Base-by-base conservation (phyloP, 2,888 invertebrate genomes). In the Catocala fraxini region DNA sequence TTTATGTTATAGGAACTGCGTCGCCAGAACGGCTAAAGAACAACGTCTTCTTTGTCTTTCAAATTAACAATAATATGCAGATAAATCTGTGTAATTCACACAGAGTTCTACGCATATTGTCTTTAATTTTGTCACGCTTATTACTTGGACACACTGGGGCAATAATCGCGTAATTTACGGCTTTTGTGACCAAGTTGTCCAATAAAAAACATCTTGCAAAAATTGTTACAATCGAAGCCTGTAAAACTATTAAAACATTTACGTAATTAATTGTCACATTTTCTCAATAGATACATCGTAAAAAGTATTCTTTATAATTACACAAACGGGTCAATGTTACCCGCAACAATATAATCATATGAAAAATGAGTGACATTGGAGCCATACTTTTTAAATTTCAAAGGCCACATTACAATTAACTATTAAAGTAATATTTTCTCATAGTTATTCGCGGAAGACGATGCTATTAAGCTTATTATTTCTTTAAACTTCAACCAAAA, bases 381-480 rank as follows among this genome's bases (percentile, higher is more conserved):
- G 35, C 13, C 9, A 15, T 35, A 45, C 39, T 48, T 59, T 61
- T 46, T 53, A 35, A 15, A 53, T 49, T 47, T 49, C 41, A 45
- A 51, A 66, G 60, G 65, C 25, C 56, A 42, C 10, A n/a, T 35
- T 7, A 63, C 60, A 73, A 69, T 68, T 51, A 60, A 63, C 59
- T 49, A 59, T 67, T 65, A 43, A 63, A 68, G 35, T 56, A 56
- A 39, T 61, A 56, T 45, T 52, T 68, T 70, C 63, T 56, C 65
- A 71, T 66, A 61, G 51, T 41, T 68, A 65, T 33, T 62, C 34
- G 47, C 68, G 59, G 68, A 68, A 68, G 55, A 59, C 53, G 42
- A 43, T 48, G 60, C 61, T 51, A 59, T 58, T 59, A 63, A 41
- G 55, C 53, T 71, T 49, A 59, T 63, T 62, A 59, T 45, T n/a